Percentiles rank a stretch among this genome's conserved stretches.
These are phyloP conservation scores for Adrianichthys oophorus DNA, from an alignment of 2,797 vertebrate species.

Conservation along the genomic window DNA sequence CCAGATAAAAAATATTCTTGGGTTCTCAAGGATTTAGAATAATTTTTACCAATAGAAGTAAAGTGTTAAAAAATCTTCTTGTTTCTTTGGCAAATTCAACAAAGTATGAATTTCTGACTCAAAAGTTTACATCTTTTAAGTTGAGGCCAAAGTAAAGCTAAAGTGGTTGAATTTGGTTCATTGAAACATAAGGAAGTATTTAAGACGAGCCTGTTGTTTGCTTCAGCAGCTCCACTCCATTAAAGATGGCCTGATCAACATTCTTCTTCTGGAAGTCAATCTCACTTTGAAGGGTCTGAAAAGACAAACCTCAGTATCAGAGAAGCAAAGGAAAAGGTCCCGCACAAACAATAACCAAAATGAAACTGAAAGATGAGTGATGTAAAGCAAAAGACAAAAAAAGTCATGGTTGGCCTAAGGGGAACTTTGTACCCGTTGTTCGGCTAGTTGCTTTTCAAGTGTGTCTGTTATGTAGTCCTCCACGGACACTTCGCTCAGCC, in stretches of 20 bases:
- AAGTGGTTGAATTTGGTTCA: too few relatives aligned
- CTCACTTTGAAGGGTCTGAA: conserved; percentile 89
- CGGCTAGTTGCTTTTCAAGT: conserved; percentile 87
- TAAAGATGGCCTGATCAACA: conserved; percentile 90
- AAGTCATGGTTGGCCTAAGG: conserved; percentile 65
- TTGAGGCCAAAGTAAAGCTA: too few relatives aligned
- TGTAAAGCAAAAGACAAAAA: conserved; percentile 60
- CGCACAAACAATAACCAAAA: neutral
- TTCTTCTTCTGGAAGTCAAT: conserved; percentile 88
- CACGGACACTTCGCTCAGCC: conserved; percentile 84
- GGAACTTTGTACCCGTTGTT: conserved; percentile 89
- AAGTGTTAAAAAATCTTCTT: too few relatives aligned
- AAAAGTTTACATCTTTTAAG: too few relatives aligned
- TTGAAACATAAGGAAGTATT: too few relatives aligned
- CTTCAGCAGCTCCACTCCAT: conserved; percentile 95
- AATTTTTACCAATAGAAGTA: too few relatives aligned
- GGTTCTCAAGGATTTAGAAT: too few relatives aligned
- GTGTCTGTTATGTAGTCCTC: conserved; percentile 84
- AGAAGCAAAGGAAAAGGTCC: neutral
- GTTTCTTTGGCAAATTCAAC: too few relatives aligned
- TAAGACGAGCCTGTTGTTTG: conserved; percentile 90
- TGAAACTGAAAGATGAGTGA: conserved; percentile 41
- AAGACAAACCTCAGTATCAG: conserved; percentile 20
- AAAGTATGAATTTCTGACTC: too few relatives aligned
- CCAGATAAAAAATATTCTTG: too few relatives aligned